phyloP scores from a whole-genome alignment of 2,888 invertebrate genomes.

The Invenusta paracnida region DNA sequence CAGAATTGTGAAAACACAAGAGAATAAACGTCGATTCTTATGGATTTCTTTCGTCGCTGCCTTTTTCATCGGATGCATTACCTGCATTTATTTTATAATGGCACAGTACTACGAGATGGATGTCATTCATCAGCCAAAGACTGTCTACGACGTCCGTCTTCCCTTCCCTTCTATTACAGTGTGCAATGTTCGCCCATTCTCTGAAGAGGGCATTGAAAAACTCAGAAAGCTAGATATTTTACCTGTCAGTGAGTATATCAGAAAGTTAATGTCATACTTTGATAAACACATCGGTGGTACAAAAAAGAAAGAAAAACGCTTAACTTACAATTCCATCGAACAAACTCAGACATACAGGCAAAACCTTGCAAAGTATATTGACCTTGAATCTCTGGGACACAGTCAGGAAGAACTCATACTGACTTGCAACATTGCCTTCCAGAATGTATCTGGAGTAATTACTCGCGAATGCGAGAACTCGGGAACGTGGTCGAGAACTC shows the following conservation, averaged over 20 bases:
- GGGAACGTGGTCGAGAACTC: slow-evolving; percentile 36
- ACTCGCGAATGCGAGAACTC: slow-evolving; percentile 19
- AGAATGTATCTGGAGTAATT: background rate
- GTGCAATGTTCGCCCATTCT: slow-evolving; percentile 39
- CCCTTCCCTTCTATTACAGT: slow-evolving; percentile 40
- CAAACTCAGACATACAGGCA: slow-evolving; percentile 3
- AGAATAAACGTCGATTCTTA: slow-evolving; percentile 21
- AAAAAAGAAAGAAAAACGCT: background rate
- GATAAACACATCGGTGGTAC: background rate
- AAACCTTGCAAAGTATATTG: background rate
- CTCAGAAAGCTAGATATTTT: slow-evolving; percentile 17
- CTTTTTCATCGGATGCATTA: slow-evolving; percentile 40
- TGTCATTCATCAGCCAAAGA: slow-evolving; percentile 43
- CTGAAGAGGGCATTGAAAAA: slow-evolving; percentile 28
- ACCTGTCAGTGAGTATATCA: no score
- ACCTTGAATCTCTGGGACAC: background rate
- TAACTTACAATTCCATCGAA: no score
- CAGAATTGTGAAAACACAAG: slow-evolving; percentile 40
- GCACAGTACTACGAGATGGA: slow-evolving; percentile 34
- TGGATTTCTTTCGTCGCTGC: slow-evolving; percentile 39
- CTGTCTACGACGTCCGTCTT: slow-evolving; percentile 26
- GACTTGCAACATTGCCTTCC: background rate
- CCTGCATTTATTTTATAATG: slow-evolving; percentile 36
- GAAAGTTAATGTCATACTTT: background rate
- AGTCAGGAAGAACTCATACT: slow-evolving; percentile 5